Conservation (phyloP, 1,140 invertebrate genomes). For the Potamilus streckersoni region DNA sequence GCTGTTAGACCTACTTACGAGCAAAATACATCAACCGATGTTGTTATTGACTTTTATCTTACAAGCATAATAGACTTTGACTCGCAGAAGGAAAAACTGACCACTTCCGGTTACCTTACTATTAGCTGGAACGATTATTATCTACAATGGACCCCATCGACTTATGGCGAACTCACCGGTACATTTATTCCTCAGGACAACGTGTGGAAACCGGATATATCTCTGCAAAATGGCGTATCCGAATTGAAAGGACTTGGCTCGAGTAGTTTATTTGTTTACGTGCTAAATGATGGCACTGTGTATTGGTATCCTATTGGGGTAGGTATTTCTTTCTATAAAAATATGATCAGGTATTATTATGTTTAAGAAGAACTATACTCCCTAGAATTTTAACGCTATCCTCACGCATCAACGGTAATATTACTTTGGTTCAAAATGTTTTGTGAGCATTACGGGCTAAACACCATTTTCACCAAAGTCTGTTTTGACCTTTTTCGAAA, state of each 20-base stretch:
- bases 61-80: background rate
- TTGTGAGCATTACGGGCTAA: too few relatives aligned
- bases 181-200: background rate
- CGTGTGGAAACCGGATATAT: conserved; percentile 13
- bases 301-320: conserved; percentile 11
- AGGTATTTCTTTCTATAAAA: background rate
- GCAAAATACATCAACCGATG: background rate
- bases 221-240: conserved; percentile 8
- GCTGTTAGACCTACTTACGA: too few relatives aligned
- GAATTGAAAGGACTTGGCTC: conserved; percentile 13
- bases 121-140: background rate
- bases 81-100: background rate
- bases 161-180: background rate
- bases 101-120: background rate
- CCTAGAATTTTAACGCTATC: too few relatives aligned
- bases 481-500: too few relatives aligned
- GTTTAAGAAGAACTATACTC: too few relatives aligned
- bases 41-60: background rate
- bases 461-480: too few relatives aligned
- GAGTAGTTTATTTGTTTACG: background rate
- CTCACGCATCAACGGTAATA: too few relatives aligned
- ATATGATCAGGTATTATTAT: too few relatives aligned
- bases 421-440: too few relatives aligned
- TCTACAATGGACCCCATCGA: background rate
- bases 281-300: background rate